phyloP scores from a whole-genome alignment of 2,113 vertebrate genomes.

The Cichladusa arquata region DNA sequence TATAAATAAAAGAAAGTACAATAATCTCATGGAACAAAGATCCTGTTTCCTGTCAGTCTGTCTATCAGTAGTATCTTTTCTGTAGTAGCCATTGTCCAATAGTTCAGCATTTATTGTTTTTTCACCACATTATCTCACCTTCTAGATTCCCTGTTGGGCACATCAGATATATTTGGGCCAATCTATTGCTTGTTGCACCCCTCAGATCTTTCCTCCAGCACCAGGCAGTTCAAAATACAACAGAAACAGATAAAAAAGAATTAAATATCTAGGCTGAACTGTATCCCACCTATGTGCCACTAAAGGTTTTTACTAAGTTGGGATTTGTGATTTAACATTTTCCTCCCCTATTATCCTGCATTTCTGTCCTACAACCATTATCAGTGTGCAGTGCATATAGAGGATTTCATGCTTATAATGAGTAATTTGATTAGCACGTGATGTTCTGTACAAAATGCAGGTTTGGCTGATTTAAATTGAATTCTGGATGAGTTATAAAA shows the following conservation, averaged over 20 bases:
- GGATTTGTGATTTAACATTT: not conserved
- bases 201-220: not conserved
- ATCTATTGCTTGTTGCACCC: not conserved
- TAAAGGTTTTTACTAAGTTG: not conserved
- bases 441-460: not conserved
- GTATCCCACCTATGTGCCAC: not conserved
- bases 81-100: not conserved
- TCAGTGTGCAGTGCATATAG: not conserved
- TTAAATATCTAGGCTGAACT: not conserved
- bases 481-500: not conserved
- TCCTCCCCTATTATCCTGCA: not conserved
- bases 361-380: not conserved
- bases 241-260: not conserved
- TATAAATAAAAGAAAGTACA: not conserved
- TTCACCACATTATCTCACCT: not conserved
- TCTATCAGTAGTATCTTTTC: not conserved
- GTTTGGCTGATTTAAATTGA: not conserved
- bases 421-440: not conserved
- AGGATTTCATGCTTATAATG: not conserved
- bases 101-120: not conserved
- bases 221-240: not conserved
- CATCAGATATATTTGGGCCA: not conserved
- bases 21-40: not conserved
- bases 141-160: not conserved
- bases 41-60: not conserved